Percentiles rank a stretch among this genome's conserved stretches.
These are phyloP conservation scores for Mesorhabditis belari DNA, from an alignment of 2,888 invertebrate genomes.

Conservation along the genomic window DNA sequence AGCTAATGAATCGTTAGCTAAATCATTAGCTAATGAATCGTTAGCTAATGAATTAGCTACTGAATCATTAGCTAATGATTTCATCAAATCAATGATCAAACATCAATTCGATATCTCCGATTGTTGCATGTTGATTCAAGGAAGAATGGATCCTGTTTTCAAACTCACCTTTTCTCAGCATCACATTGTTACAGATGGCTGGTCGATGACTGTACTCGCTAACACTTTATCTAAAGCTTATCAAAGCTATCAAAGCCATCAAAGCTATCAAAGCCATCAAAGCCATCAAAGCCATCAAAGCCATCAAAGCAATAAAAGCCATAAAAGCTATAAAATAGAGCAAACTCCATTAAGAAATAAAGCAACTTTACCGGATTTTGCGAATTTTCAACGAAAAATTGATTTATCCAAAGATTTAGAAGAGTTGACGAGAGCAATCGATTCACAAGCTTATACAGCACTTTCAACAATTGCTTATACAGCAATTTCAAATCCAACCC, in stretches of 20 bases:
- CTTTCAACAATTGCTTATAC: neutral
- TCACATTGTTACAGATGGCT: slow-evolving; percentile 49
- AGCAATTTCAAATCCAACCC: neutral
- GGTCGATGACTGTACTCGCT: slow-evolving; percentile 49
- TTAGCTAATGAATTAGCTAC: too few relatives aligned
- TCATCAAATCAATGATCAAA: neutral
- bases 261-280: neutral
- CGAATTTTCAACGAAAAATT: too few relatives aligned
- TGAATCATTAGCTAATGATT: too few relatives aligned
- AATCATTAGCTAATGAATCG: too few relatives aligned
- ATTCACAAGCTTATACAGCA: neutral
- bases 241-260: neutral
- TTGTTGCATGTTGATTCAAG: neutral
- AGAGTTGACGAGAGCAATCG: neutral
- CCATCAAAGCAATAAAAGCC: too few relatives aligned
- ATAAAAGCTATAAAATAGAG: neutral
- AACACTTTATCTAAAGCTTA: slow-evolving; percentile 1
- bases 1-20: too few relatives aligned
- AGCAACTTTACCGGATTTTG: too few relatives aligned
- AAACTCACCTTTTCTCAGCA: slow-evolving; percentile 34
- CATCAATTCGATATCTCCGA: slow-evolving; percentile 11
- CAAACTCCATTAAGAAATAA: neutral
- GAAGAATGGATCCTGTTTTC: too few relatives aligned
- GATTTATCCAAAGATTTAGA: neutral
- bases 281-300: neutral